These are phyloP conservation scores for Gymnothorax javanicus DNA, from an alignment of 2,797 vertebrate species.

Conservation along the genomic window DNA sequence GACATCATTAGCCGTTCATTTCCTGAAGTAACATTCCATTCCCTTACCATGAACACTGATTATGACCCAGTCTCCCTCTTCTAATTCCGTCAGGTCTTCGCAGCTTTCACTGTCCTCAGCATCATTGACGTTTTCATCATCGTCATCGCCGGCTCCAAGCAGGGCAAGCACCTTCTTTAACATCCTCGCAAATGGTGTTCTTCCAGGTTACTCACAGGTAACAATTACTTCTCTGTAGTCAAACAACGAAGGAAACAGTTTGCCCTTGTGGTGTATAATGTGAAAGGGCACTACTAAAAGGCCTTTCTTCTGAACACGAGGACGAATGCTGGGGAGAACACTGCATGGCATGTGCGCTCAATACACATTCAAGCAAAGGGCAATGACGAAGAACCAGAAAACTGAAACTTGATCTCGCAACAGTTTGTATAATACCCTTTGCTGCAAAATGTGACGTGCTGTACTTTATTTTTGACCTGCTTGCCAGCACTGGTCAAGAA, in stretches of 20 bases:
- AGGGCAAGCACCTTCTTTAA: conserved; percentile 69
- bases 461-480: conserved; percentile 12
- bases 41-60: conserved; percentile 68
- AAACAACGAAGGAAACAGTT: conserved; percentile 20
- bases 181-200: conserved; percentile 55
- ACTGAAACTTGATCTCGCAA: background rate
- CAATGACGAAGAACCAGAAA: background rate
- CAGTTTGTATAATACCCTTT: background rate
- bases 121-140: conserved; percentile 28
- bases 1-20: background rate
- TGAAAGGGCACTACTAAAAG: background rate
- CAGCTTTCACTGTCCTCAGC: conserved; percentile 14
- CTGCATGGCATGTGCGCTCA: background rate
- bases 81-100: conserved; percentile 46
- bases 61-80: conserved; percentile 77
- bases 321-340: background rate
- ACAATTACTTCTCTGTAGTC: background rate
- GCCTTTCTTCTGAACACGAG: background rate
- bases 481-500: background rate
- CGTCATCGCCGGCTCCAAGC: conserved; percentile 55
- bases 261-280: background rate
- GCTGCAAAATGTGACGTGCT: background rate
- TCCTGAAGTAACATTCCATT: background rate
- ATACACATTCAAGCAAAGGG: background rate
- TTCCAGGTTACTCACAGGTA: background rate